These are phyloP conservation scores for Metridium senile DNA, from an alignment of 92 coral and sea anemone genomes.

Conservation along the genomic window DNA sequence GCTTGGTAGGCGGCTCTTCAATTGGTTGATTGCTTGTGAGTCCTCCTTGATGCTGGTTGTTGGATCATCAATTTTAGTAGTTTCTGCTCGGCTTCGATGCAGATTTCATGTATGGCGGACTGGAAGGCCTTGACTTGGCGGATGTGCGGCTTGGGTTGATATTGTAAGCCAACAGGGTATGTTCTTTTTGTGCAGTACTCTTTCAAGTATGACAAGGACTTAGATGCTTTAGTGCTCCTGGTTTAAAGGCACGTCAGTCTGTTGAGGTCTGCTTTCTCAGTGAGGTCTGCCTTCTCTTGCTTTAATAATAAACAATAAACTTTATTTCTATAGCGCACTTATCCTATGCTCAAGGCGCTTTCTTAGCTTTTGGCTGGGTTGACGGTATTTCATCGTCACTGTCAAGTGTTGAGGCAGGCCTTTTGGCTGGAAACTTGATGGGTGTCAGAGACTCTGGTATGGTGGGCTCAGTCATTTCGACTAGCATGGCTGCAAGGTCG, in stretches of 20 bases:
- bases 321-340: no score
- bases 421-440: neutral
- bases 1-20: no score
- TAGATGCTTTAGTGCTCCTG: slow-evolving; percentile 6
- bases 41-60: no score
- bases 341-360: no score
- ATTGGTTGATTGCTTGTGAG: no score
- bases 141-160: slow-evolving; percentile 11
- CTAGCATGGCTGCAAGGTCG: neutral
- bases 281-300: no score
- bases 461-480: neutral
- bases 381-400: neutral
- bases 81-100: neutral
- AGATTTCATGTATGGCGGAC: neutral
- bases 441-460: neutral
- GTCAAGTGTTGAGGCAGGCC: no score
- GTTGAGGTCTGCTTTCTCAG: no score
- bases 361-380: no score
- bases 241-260: neutral
- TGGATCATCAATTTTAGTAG: no score
- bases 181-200: slow-evolving; percentile 13
- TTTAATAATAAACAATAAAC: no score
- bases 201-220: slow-evolving; percentile 5
- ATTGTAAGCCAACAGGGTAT: slow-evolving; percentile 16
- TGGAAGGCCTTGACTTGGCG: neutral